phyloP scores from a whole-genome alignment of 30 jellyfish, hydroid and myxozoan genomes.

The Aurelia sp. region DNA sequence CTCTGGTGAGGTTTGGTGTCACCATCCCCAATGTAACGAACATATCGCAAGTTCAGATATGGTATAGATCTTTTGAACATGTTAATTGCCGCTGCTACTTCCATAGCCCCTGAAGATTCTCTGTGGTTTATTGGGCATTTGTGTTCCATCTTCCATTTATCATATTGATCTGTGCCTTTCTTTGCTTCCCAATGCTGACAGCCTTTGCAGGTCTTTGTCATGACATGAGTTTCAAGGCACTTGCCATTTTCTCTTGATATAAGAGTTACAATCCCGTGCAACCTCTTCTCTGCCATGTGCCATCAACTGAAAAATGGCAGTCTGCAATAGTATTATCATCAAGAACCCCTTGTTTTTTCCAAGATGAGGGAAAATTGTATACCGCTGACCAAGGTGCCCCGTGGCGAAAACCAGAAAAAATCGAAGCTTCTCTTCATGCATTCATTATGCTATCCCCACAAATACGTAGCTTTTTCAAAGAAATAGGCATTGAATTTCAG shows the following conservation, averaged over 20 bases:
- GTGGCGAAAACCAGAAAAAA: too few relatives aligned
- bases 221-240: conserved; percentile 38
- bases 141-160: conserved; percentile 45
- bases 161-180: conserved; percentile 4
- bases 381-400: too few relatives aligned
- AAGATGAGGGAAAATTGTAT: too few relatives aligned
- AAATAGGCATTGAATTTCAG: too few relatives aligned
- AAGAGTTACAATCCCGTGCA: conserved; percentile 40
- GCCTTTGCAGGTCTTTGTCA: conserved; percentile 52
- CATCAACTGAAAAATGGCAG: conserved; percentile 51
- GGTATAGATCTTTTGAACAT: conserved; percentile 51
- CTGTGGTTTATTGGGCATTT: conserved; percentile 24
- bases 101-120: conserved; percentile 65
- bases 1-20: neutral
- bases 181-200: conserved; percentile 33
- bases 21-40: conserved; percentile 24
- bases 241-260: conserved; percentile 15
- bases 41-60: conserved; percentile 14
- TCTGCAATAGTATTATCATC: neutral
- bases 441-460: too few relatives aligned
- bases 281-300: conserved; percentile 52
- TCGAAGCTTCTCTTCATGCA: too few relatives aligned
- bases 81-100: conserved; percentile 44
- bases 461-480: too few relatives aligned
- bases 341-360: neutral